Evolutionary conservation across 2,888 invertebrate genomes (phyloP).

Genomic region (Hermaeophaga mercurialis): DNA sequence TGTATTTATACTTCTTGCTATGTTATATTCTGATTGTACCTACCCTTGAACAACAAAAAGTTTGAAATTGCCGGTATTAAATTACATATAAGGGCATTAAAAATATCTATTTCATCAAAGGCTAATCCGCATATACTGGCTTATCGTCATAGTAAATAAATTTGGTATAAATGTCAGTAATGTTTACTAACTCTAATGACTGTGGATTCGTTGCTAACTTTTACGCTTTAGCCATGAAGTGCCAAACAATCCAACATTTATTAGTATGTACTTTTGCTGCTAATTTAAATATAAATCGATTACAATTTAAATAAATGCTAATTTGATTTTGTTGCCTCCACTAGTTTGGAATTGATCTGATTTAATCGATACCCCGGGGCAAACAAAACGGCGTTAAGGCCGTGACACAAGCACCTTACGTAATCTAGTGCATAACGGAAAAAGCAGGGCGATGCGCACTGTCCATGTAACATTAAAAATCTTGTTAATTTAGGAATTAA

Average conservation of each 20-base stretch:
- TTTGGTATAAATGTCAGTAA: background rate
- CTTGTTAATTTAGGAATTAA: no score
- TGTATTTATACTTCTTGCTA: no score
- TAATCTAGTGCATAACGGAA: no score
- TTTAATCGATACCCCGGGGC: background rate
- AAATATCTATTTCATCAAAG: no score
- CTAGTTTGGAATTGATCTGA: background rate
- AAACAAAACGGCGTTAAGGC: no score
- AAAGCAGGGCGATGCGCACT: no score
- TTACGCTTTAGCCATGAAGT: background rate
- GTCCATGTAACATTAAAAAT: no score
- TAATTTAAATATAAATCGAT: slow-evolving; percentile 9
- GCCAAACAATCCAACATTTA: slow-evolving; percentile 11
- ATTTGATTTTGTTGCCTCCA: slow-evolving; percentile 3
- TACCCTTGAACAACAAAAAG: no score
- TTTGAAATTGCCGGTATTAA: no score
- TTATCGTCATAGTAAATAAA: background rate
- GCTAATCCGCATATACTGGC: background rate
- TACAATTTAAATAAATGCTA: slow-evolving; percentile 8
- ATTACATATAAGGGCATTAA: no score
- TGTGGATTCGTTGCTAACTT: background rate
- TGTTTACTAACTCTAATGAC: background rate
- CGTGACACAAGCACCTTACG: no score
- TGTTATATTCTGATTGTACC: no score
- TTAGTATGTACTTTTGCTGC: slow-evolving; percentile 8